Conservation (phyloP, 2,113 vertebrate species). For the Gadus chalcogrammus region DNA sequence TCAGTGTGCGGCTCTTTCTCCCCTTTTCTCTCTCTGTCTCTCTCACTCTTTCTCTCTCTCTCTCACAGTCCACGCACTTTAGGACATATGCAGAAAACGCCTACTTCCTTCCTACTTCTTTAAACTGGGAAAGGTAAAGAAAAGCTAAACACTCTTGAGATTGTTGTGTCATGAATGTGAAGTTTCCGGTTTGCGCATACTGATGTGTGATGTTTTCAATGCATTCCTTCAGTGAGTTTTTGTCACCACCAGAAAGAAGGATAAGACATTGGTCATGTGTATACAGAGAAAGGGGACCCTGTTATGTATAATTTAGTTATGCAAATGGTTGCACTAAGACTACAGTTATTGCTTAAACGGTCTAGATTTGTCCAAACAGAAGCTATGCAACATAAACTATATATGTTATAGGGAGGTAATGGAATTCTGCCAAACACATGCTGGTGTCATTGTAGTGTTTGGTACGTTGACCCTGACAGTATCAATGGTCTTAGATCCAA, state of each 20-base stretch:
- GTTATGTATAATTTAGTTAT: no score
- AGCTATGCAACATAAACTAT: no score
- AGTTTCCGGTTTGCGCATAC: neutral
- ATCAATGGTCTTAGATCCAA: conserved; percentile 1
- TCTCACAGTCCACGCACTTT: conserved; percentile 44
- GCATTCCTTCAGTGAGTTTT: neutral
- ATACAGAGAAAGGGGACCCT: no score
- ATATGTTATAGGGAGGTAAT: neutral
- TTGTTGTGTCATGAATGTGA: neutral
- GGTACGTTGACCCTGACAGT: conserved; percentile 6
- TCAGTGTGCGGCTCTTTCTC: conserved; percentile 33
- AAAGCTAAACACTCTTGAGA: conserved; percentile 5
- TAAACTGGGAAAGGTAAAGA: conserved; percentile 56
- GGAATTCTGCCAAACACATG: neutral
- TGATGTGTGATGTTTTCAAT: neutral
- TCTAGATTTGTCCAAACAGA: no score
- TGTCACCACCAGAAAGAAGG: neutral
- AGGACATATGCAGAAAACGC: conserved; percentile 59
- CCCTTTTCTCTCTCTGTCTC: conserved; percentile 52
- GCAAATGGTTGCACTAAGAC: no score
- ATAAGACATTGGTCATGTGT: neutral
- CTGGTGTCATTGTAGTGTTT: conserved; percentile 1
- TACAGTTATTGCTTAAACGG: no score
- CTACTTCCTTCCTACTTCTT: conserved; percentile 48
- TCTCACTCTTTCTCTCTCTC: conserved; percentile 37